These are phyloP conservation scores for Olivierus martensii DNA, from an alignment of 1,140 invertebrate genomes.

Conservation along the genomic window DNA sequence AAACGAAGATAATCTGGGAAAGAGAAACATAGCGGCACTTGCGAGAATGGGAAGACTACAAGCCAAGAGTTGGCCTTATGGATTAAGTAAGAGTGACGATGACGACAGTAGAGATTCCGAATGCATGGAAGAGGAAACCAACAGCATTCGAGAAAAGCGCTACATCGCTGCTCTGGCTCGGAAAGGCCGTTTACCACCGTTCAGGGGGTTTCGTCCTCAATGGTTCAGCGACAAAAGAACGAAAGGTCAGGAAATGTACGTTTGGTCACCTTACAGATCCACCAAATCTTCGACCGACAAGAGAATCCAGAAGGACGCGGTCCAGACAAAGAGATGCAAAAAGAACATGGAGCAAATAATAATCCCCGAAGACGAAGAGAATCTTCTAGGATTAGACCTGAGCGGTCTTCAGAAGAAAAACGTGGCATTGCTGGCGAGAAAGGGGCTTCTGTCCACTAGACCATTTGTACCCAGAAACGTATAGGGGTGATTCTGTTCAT, in stretches of 20 bases:
- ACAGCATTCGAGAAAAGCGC: conserved; percentile 2
- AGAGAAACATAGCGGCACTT: conserved; percentile 4
- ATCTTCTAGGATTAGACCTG: too few relatives aligned
- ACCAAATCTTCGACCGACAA: too few relatives aligned
- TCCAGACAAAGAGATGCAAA: not conserved
- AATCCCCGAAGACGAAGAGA: too few relatives aligned
- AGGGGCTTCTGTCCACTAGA: not conserved
- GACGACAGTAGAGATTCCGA: not conserved
- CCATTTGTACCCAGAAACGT: too few relatives aligned
- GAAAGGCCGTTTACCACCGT: conserved; percentile 1
- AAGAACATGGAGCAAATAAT: too few relatives aligned
- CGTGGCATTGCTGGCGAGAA: not conserved
- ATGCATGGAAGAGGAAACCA: not conserved
- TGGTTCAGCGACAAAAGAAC: not conserved
- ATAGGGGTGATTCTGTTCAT: too few relatives aligned
- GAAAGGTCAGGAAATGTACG: not conserved
- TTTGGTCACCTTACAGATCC: not conserved
- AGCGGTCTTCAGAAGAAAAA: not conserved
- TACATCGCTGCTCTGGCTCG: conserved; percentile 12
- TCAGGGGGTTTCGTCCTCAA: not conserved
- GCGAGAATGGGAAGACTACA: conserved; percentile 2
- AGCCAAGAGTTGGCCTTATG: not conserved
- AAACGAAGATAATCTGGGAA: not conserved
- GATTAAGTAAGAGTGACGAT: not conserved
- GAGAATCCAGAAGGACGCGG: too few relatives aligned